A percentile compares a stretch with the other conserved stretches of the same genome.
Conservation (phyloP, 2,113 vertebrate genomes). For the Vulpes vulpes region DNA sequence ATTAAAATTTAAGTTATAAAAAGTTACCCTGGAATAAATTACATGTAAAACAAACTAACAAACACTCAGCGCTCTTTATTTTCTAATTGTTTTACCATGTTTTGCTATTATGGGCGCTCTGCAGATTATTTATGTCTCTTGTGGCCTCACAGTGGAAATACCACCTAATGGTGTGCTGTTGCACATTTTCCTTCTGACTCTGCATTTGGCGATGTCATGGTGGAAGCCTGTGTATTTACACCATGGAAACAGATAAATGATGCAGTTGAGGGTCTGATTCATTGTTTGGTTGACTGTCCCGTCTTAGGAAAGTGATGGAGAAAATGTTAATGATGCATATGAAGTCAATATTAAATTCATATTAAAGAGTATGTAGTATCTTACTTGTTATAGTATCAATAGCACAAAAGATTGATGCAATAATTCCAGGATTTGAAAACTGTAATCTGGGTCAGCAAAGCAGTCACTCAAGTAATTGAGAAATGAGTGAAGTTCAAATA, state of each 20-base stretch:
- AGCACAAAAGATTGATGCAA: not conserved
- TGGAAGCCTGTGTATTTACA: not conserved
- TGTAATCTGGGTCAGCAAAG: not conserved
- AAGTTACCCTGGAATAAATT: not conserved
- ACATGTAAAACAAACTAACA: constrained; percentile 25
- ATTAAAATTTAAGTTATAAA: constrained; percentile 42
- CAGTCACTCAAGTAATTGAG: not conserved
- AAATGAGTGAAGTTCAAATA: not conserved
- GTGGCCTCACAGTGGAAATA: not conserved
- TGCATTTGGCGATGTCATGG: not conserved
- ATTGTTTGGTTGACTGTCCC: not conserved
- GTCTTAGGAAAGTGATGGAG: not conserved
- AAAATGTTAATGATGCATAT: not conserved
- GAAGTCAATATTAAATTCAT: not conserved
- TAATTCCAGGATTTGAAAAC: not conserved
- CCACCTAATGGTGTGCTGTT: rapidly evolving
- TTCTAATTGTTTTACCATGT: constrained; percentile 31
- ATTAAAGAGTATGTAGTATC: not conserved
- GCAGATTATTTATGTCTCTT: not conserved
- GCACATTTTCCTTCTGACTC: not conserved
- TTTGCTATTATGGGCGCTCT: not conserved
- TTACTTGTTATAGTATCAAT: not conserved
- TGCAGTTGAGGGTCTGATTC: not conserved
- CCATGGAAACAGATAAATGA: not conserved
- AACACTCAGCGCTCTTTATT: not conserved